A percentile compares a stretch with the other conserved stretches of the same genome.
Evolutionary conservation across 2,888 invertebrate genomes (phyloP).

Genomic region (Balanococcus diminutus): DNA sequence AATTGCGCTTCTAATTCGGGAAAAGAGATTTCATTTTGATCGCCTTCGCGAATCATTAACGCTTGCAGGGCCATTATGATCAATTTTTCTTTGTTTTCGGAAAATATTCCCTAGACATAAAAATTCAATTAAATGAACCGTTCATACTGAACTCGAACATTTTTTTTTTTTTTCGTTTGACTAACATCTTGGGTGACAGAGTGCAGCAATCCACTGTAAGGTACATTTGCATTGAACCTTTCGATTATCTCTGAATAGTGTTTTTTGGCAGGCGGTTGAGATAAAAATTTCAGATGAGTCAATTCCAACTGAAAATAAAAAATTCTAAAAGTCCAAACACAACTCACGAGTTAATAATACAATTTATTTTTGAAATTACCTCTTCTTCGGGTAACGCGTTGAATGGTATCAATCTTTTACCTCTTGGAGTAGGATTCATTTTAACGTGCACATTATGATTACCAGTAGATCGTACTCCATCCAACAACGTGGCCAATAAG

Average conservation of each 20-base stretch:
- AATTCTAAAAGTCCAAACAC: neutral
- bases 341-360: no score
- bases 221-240: constrained; percentile 95
- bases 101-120: constrained; percentile 82
- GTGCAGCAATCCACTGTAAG: constrained; percentile 95
- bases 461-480: constrained; percentile 95
- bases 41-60: constrained; percentile 75
- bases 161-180: constrained; percentile 52
- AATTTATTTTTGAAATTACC: constrained; percentile 60
- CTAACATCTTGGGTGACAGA: constrained; percentile 95
- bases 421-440: constrained; percentile 81
- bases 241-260: constrained; percentile 82
- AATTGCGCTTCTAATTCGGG: constrained; percentile 90
- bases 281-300: constrained; percentile 81
- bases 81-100: constrained; percentile 97
- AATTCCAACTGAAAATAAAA: constrained; percentile 71
- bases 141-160: no score
- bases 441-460: constrained; percentile 96
- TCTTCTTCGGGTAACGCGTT: constrained; percentile 94
- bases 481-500: constrained; percentile 89
- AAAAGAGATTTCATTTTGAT: constrained; percentile 67
- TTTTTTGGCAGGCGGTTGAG: constrained; percentile 70
- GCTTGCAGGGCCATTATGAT: constrained; percentile 89
- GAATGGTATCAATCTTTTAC: constrained; percentile 86
- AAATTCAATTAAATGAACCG: no score